phyloP scores from a whole-genome alignment of 2,888 invertebrate genomes.

The Parnassius mnemosyne region DNA sequence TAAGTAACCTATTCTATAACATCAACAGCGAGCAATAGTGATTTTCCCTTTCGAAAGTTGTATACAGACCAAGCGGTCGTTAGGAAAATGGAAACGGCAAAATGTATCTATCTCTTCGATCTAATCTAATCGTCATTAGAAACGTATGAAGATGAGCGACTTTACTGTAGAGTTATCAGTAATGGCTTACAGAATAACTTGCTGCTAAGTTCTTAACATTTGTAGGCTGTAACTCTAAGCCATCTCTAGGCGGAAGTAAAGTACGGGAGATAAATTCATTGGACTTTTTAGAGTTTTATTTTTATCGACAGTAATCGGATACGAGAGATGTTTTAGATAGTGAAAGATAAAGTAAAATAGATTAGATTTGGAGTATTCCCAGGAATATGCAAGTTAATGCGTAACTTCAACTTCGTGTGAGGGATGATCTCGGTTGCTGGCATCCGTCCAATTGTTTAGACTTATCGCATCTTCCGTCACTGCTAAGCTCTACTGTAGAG shows the following conservation, averaged over 20 bases:
- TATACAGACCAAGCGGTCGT: too few relatives aligned
- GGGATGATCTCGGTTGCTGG: conserved; percentile 39
- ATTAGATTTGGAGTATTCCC: neutral
- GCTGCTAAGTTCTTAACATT: too few relatives aligned
- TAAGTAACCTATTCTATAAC: neutral
- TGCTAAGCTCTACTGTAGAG: conserved; percentile 26
- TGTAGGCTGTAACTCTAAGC: too few relatives aligned
- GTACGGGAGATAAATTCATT: conserved; percentile 22
- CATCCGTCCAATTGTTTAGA: conserved; percentile 37
- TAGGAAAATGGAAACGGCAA: neutral
- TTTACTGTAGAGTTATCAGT: neutral
- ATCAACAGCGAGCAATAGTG: neutral
- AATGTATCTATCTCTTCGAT: neutral
- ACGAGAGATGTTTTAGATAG: conserved; percentile 19
- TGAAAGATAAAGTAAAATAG: conserved; percentile 16
- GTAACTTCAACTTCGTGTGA: conserved; percentile 30
- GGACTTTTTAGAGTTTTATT: conserved; percentile 15
- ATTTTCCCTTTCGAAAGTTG: neutral
- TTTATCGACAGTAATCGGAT: neutral
- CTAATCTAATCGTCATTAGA: conserved; percentile 2
- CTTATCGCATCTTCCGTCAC: conserved; percentile 38
- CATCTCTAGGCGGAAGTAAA: conserved; percentile 3
- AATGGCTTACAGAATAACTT: neutral
- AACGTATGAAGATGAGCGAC: neutral
- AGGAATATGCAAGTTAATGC: conserved; percentile 28